phyloP scores from a whole-genome alignment of 2,888 invertebrate species.

The Microplitis deprimator region DNA sequence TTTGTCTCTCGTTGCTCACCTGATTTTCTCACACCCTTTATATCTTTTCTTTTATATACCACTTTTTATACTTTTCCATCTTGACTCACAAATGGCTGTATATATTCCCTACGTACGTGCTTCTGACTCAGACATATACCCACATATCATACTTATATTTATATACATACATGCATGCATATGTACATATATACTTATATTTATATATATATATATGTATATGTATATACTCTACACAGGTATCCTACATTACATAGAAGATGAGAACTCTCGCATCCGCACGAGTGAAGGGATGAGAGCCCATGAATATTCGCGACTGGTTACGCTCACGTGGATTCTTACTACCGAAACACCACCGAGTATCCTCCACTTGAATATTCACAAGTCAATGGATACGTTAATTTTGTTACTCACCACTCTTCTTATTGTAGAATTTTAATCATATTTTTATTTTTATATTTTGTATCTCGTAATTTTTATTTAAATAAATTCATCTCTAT shows the following conservation, averaged over 20 bases:
- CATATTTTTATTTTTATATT: background rate
- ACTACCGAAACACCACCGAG: background rate
- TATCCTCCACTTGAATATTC: slow-evolving; percentile 9
- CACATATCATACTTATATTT: background rate
- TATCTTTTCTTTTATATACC: slow-evolving; percentile 7
- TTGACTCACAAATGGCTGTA: slow-evolving; percentile 26
- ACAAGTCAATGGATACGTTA: slow-evolving; percentile 12
- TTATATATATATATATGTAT: background rate
- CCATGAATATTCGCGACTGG: slow-evolving; percentile 26
- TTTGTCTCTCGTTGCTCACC: slow-evolving; percentile 4
- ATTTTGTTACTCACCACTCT: background rate
- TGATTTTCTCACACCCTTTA: slow-evolving; percentile 20
- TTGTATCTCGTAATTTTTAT: background rate
- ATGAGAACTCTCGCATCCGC: slow-evolving; percentile 12
- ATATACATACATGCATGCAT: background rate
- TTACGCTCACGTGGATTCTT: slow-evolving; percentile 16
- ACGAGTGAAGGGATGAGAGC: slow-evolving; percentile 16
- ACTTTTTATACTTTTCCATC: slow-evolving; percentile 24
- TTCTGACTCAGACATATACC: slow-evolving; percentile 7
- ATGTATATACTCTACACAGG: background rate
- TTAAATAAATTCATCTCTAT: background rate
- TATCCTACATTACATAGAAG: background rate
- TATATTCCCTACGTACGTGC: background rate
- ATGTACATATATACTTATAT: background rate
- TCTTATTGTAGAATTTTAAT: background rate